Conservation (phyloP, 2,797 vertebrate genomes). For the Ctenosaura bakeri region DNA sequence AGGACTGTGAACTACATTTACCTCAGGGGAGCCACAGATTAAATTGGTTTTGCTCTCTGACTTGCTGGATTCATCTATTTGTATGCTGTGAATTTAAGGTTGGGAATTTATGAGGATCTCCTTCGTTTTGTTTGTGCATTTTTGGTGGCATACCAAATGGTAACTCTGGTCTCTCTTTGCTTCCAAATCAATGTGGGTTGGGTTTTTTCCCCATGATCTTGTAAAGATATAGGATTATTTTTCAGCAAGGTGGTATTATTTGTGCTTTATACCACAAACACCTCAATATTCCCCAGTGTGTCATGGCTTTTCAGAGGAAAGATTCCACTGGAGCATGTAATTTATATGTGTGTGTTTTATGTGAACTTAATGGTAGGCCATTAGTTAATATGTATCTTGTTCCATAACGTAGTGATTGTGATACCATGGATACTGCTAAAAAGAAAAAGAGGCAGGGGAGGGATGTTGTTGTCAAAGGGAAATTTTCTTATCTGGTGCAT, state of each 20-base stretch:
- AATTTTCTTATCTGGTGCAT: background rate
- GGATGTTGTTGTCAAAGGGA: background rate
- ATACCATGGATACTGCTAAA: conserved; percentile 21
- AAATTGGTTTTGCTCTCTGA: conserved; percentile 91
- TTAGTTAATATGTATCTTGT: conserved; percentile 11
- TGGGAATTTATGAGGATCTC: conserved; percentile 83
- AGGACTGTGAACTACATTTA: conserved; percentile 85
- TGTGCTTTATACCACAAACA: conserved; percentile 49
- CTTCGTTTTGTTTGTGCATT: conserved; percentile 59
- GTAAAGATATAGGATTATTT: conserved; percentile 61
- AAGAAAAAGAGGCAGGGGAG: background rate
- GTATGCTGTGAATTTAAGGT: conserved; percentile 82
- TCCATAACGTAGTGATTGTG: rapidly evolving
- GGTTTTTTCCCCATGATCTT: conserved; percentile 28
- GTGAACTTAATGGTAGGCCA: conserved; percentile 23
- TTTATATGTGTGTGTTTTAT: conserved; percentile 50
- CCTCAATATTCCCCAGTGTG: background rate
- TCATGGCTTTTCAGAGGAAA: conserved; percentile 22
- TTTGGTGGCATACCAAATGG: conserved; percentile 1
- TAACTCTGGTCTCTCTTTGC: background rate
- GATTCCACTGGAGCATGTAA: conserved; percentile 43
- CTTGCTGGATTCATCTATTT: conserved; percentile 85
- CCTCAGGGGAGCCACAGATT: conserved; percentile 92
- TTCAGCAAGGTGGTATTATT: background rate
- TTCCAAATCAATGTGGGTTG: conserved; percentile 57